phyloP scores from a whole-genome alignment of 2,888 invertebrate genomes.

The Seladonia tumulorum region DNA sequence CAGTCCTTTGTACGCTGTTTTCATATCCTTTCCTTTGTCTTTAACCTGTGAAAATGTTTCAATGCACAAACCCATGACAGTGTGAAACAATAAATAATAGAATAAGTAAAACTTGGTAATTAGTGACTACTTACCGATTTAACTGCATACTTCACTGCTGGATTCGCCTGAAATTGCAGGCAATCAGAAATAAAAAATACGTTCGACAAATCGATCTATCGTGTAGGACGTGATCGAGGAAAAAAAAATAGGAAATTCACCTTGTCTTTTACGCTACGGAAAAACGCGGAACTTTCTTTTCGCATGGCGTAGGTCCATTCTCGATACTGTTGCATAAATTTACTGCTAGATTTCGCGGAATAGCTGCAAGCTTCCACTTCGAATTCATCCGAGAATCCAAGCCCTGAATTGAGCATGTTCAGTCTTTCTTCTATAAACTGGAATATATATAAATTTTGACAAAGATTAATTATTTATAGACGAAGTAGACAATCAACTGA shows the following conservation, averaged over 20 bases:
- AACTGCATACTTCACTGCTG: constrained; percentile 96
- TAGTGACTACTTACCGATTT: constrained; percentile 92
- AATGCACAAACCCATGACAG: background rate
- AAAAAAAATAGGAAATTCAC: constrained; percentile 78
- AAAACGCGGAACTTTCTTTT: constrained; percentile 92
- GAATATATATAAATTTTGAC: constrained; percentile 3
- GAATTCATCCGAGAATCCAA: constrained; percentile 97
- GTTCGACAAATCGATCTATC: background rate
- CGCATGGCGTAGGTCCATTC: constrained; percentile 93
- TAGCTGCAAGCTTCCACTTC: constrained; percentile 93
- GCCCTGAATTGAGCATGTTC: constrained; percentile 95
- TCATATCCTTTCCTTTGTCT: constrained; percentile 90
- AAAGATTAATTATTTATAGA: background rate
- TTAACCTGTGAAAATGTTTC: constrained; percentile 86
- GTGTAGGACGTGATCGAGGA: background rate
- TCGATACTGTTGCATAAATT: constrained; percentile 89
- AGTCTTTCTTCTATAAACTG: constrained; percentile 98
- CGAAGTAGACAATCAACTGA: background rate
- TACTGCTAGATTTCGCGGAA: constrained; percentile 88
- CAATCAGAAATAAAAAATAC: constrained; percentile 50
- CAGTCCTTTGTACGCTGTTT: constrained; percentile 91
- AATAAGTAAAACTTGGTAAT: background rate
- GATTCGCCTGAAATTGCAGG: constrained; percentile 92
- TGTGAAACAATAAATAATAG: background rate
- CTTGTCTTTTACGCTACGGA: constrained; percentile 95